Percentiles rank a stretch among this genome's conserved stretches.
Conservation (phyloP, 2,797 vertebrate genomes). For the Parauchenoglanis ngamensis region DNA sequence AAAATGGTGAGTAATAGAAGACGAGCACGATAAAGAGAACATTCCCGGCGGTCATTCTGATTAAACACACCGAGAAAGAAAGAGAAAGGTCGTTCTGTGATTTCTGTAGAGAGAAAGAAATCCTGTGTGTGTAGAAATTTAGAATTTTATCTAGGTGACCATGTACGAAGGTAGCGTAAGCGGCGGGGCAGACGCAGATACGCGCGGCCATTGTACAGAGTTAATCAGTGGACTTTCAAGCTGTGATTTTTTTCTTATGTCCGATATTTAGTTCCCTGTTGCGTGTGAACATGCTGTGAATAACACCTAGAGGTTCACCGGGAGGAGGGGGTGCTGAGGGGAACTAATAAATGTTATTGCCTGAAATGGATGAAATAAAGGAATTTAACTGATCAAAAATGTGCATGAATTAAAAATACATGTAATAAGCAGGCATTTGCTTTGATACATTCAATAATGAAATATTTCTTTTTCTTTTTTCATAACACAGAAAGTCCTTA, state of each 20-base stretch:
- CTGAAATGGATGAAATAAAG: neutral
- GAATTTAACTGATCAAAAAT: neutral
- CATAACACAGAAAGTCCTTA: neutral
- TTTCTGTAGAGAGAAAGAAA: neutral
- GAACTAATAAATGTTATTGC: neutral
- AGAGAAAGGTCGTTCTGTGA: conserved; percentile 4
- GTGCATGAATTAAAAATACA: neutral
- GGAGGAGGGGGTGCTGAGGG: neutral
- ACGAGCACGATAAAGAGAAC: conserved; percentile 19
- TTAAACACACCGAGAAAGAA: conserved; percentile 17
- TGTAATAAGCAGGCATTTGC: neutral
- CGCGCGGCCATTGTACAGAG: neutral
- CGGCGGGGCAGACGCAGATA: neutral
- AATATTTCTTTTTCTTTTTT: neutral
- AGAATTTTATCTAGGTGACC: neutral
- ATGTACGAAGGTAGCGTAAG: neutral
- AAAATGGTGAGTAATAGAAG: conserved; percentile 30
- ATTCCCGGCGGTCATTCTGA: conserved; percentile 25
- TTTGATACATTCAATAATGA: neutral
- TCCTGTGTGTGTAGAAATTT: neutral
- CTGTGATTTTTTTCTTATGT: neutral
- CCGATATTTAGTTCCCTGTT: neutral
- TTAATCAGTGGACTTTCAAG: neutral
- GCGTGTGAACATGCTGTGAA: neutral
- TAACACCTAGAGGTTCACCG: neutral